Percentiles rank a stretch among this genome's conserved stretches.
phyloP scores from a whole-genome alignment of 2,888 invertebrate genomes.

The Dryococelus australis region DNA sequence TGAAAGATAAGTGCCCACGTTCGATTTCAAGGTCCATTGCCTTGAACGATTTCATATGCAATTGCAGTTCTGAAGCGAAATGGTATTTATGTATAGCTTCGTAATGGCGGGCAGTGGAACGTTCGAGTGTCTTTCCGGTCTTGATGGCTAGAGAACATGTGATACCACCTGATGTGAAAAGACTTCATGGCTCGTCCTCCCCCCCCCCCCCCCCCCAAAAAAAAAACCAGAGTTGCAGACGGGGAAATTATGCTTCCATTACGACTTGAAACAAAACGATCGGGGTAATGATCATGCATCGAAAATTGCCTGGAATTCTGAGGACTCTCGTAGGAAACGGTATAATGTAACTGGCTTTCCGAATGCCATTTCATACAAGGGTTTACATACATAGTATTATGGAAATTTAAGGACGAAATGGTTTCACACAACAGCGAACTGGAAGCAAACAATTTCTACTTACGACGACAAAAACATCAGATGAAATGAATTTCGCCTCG shows the following conservation, averaged over 20 bases:
- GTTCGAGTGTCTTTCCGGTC: background rate
- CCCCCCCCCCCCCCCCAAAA: too few relatives aligned
- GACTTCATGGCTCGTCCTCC: background rate
- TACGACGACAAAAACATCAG: too few relatives aligned
- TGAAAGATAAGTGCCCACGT: background rate
- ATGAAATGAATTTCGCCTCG: too few relatives aligned
- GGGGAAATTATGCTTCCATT: background rate
- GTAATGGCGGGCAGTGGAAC: background rate
- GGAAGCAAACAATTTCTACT: too few relatives aligned
- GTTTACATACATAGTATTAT: too few relatives aligned
- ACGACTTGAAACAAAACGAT: background rate
- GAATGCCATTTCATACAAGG: too few relatives aligned
- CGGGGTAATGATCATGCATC: background rate
- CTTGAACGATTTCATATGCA: background rate
- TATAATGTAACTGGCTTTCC: background rate
- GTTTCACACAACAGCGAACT: too few relatives aligned
- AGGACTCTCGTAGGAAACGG: background rate
- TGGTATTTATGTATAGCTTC: background rate
- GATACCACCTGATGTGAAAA: background rate
- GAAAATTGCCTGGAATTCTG: background rate
- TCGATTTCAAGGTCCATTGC: background rate
- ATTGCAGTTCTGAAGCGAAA: background rate
- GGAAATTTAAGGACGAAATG: too few relatives aligned
- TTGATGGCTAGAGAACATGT: background rate
- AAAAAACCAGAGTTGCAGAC: background rate